A percentile compares a stretch with the other conserved stretches of the same genome.
These are phyloP conservation scores for Sternotherus odoratus DNA, from an alignment of 2,797 vertebrate species.

Conservation along the genomic window DNA sequence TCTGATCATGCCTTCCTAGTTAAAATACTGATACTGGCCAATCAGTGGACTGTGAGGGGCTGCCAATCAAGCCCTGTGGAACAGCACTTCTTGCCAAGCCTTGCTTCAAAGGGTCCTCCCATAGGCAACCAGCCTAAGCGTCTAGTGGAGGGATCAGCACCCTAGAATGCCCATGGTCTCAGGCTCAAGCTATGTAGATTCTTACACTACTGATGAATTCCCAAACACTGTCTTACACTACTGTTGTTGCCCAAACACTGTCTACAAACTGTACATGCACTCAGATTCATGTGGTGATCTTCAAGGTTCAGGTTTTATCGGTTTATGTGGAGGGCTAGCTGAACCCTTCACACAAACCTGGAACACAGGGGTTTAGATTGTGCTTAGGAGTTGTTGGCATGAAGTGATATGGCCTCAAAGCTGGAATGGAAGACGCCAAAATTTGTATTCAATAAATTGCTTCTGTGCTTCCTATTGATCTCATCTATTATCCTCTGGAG, in stretches of 20 bases:
- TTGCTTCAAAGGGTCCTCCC: not conserved
- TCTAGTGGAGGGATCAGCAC: not conserved
- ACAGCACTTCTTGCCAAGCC: not conserved
- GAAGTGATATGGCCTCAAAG: not conserved
- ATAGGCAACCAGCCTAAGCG: not conserved
- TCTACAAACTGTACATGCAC: not conserved
- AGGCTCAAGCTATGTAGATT: not conserved
- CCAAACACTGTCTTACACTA: too few relatives aligned
- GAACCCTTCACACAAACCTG: not conserved
- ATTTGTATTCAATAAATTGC: not conserved
- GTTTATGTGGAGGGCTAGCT: not conserved
- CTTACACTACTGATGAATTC: not conserved
- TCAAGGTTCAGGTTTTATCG: not conserved
- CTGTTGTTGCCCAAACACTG: not conserved
- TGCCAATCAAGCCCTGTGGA: not conserved
- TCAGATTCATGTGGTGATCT: not conserved
- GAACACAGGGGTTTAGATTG: not conserved
- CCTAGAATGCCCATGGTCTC: not conserved
- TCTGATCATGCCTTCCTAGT: not conserved
- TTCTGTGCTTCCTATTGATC: not conserved
- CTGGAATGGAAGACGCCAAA: not conserved
- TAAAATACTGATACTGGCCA: not conserved
- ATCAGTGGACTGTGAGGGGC: not conserved
- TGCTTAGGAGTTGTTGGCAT: rapidly evolving
- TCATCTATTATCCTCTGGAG: not conserved